Evolutionary conservation across 2,113 vertebrate genomes (phyloP), one percentile per base, ranked within the genome.

Genomic region (Neolamprologus falcicula): DNA sequence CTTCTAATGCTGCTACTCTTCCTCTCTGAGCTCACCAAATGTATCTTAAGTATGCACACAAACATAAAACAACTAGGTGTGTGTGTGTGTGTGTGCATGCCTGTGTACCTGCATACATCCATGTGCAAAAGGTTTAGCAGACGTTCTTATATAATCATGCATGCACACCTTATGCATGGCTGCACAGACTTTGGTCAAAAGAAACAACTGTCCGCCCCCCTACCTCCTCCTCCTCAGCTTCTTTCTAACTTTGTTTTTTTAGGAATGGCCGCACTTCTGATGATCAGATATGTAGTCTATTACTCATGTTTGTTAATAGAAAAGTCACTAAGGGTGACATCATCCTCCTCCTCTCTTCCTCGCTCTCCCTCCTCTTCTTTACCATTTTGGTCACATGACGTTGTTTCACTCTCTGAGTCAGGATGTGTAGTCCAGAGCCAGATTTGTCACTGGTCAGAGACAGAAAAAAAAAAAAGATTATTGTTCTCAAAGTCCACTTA

Each of bases 341-440:
- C 86, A 89, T 88, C 86, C 86, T 7, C 89, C 82, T 85, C 55
- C 80, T 66, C 45, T 6, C 17, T 80, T 21, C 71, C 33, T 26
- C 11, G 10, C 37, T 76, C 54, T 45, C 11, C 54, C 59, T 86
- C 57, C 76, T 81, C 85, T 42, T 89, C 66, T 21, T 87, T 83
- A 78, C 50, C 78, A 63, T 89, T 83, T 84, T 24, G 86, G 87
- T 93, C 90, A 91, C 88, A 73, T 91, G 92, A 93, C 37, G 7
- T 35, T 59, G 84, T 84, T 85, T 87, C 92, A 90, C 80, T 57
- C 33, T 86, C 79, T 93, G 94, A 94, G 90, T 92, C 92, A 92
- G 55, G 35, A 47, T 84, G 84, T 59, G 55, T 52, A 80, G 86
- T 89, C 82, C 52, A 8, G 5, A 82, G 78, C 53, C 90, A 85